Conservation (phyloP, 2,888 invertebrate genomes). For the Harpalus rubripes region DNA sequence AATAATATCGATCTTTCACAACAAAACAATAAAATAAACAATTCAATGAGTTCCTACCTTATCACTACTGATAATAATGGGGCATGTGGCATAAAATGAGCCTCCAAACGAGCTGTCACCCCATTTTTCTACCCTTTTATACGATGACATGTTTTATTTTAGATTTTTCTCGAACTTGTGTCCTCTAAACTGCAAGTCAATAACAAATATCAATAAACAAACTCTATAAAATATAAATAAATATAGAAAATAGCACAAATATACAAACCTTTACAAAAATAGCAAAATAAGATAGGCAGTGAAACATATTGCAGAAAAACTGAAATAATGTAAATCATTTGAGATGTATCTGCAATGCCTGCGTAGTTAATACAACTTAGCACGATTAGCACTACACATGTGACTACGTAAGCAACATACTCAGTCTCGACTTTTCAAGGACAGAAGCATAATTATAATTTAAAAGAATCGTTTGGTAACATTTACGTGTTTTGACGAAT, state of each 20-base stretch:
- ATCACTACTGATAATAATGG: neutral
- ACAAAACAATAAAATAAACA: neutral
- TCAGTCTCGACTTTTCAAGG: conserved; percentile 57
- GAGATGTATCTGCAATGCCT: conserved; percentile 29
- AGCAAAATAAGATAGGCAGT: neutral
- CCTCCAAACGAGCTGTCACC: neutral
- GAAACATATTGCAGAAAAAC: conserved; percentile 34
- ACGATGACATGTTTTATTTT: neutral
- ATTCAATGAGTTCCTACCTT: neutral
- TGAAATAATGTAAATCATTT: conserved; percentile 11
- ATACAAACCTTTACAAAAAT: conserved; percentile 54
- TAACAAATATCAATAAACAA: conserved; percentile 20
- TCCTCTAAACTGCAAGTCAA: neutral
- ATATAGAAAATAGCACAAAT: neutral
- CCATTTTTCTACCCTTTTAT: neutral
- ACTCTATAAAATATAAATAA: conserved; percentile 1
- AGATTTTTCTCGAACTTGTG: conserved; percentile 8
- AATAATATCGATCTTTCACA: neutral
- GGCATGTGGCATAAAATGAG: neutral
- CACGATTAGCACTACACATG: conserved; percentile 61
- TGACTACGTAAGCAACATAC: conserved; percentile 63
- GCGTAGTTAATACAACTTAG: conserved; percentile 55
- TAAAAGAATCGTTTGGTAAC: conserved; percentile 59
- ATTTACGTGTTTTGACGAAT: conserved; percentile 59
- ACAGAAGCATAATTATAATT: conserved; percentile 59